Evolutionary conservation across 2,113 vertebrate species (phyloP), one percentile per base, ranked within the genome.

Genomic region (Callipepla californica): DNA sequence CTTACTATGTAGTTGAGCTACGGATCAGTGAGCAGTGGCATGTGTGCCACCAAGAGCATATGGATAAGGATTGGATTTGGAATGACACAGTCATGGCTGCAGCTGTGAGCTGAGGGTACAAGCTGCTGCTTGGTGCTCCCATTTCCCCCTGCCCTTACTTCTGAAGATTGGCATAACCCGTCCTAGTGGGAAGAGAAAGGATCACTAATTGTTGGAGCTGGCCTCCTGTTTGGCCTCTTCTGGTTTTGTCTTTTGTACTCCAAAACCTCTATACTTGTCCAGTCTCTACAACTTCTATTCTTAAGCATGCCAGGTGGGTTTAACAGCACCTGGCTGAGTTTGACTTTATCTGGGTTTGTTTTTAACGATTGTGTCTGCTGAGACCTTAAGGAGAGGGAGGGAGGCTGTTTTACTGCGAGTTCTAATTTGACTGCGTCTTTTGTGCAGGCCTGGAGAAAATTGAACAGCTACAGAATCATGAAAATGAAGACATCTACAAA

Each of bases 401-500:
- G n/a, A 59, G 8, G 5, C 13, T 36, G 10, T 18, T 66, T 59
- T 67, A 55, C 28, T 59, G 26, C 5, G 13, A 4, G 18, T 61
- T 92, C 63, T 73, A 55, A 48, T n/a, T 59, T 14, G 28, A 0
- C 78, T 58, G n/a, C 2, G 2, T 93, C 16, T 94, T 61, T 87
- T 34, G 3, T 62, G 28, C 92, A 99, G 99, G 99, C 83, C 97
- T 99, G 98, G 99, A 99, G 97, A 99, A 99, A 95, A 99, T 99
- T 68, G 99, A 99, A 97, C 98, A 99, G 85, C 98, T 99, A 92
- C 99, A 99, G 96, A 99, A 99, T 96, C 99, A 99, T 95, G 99
- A 99, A 98, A 99, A 99, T 96, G 99, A 99, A 98, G 99, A 99
- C 97, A 99, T 99, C 98, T 99, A 99, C 98, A 99, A 99, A 98